Percentiles rank a stretch among this genome's conserved stretches.
phyloP scores from a whole-genome alignment of 2,888 invertebrate genomes.

The Julus scandinavius region DNA sequence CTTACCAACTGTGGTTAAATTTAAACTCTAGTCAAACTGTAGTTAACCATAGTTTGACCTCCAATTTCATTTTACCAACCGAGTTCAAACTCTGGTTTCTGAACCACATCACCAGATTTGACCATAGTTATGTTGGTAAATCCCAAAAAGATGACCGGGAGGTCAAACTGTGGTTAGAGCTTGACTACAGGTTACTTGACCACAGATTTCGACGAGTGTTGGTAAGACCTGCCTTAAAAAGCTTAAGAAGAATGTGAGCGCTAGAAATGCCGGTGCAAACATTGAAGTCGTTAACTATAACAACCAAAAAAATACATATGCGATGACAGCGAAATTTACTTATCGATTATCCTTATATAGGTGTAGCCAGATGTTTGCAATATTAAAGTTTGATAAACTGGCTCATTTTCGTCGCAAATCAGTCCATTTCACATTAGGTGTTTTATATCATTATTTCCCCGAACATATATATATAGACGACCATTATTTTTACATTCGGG shows the following conservation, averaged over 20 bases:
- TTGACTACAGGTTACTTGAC: too few relatives aligned
- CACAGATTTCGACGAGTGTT: too few relatives aligned
- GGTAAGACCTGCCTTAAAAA: too few relatives aligned
- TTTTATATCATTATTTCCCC: neutral
- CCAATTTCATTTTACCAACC: too few relatives aligned
- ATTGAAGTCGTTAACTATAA: neutral
- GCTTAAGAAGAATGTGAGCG: neutral
- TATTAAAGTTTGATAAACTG: slow-evolving; percentile 29
- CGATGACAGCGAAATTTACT: slow-evolving; percentile 5
- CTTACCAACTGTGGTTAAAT: too few relatives aligned
- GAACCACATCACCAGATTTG: too few relatives aligned
- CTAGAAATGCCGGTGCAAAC: neutral
- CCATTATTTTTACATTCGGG: neutral
- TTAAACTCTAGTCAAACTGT: too few relatives aligned
- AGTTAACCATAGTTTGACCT: too few relatives aligned
- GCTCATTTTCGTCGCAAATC: slow-evolving; percentile 25
- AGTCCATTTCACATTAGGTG: neutral
- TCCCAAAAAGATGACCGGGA: too few relatives aligned
- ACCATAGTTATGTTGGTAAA: too few relatives aligned
- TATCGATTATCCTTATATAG: neutral
- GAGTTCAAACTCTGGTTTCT: too few relatives aligned
- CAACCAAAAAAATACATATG: neutral
- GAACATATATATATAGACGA: neutral
- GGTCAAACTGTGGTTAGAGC: too few relatives aligned
- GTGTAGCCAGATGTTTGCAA: neutral